phyloP scores from a whole-genome alignment of 2,888 invertebrate genomes.

The Agrotis clavis region DNA sequence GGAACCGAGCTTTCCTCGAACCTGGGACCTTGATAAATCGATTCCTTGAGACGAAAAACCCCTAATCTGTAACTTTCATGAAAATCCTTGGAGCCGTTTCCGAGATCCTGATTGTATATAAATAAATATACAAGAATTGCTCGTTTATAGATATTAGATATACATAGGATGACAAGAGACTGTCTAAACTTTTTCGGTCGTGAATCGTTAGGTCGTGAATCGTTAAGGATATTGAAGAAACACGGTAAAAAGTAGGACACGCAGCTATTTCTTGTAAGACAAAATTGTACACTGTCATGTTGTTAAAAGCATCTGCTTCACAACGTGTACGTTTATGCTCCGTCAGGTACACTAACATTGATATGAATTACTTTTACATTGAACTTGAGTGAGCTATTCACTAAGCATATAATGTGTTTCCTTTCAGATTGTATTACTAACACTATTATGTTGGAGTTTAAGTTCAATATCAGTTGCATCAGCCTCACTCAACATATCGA shows the following conservation, averaged over 20 bases:
- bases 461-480: slow-evolving; percentile 59
- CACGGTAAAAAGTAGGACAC: background rate
- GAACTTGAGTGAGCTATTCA: slow-evolving; percentile 19
- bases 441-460: slow-evolving; percentile 60
- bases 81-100: no score
- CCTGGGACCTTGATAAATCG: no score
- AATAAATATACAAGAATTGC: no score
- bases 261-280: slow-evolving; percentile 17
- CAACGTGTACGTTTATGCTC: background rate
- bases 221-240: no score
- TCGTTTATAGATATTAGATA: no score
- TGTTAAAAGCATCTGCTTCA: background rate
- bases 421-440: slow-evolving; percentile 68
- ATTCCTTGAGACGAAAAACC: no score
- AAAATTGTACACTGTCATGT: slow-evolving; percentile 6
- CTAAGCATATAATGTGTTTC: slow-evolving; percentile 30
- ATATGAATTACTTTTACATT: slow-evolving; percentile 28
- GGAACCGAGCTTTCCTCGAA: no score
- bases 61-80: no score
- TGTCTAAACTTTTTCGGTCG: no score
- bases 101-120: no score
- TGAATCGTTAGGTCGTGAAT: no score
- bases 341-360: slow-evolving; percentile 16
- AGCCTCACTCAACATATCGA: slow-evolving; percentile 72
- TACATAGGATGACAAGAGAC: no score